Percentiles rank a stretch among this genome's conserved stretches.
Evolutionary conservation across 2,888 invertebrate species (phyloP).

Genomic region (Leucania comma): DNA sequence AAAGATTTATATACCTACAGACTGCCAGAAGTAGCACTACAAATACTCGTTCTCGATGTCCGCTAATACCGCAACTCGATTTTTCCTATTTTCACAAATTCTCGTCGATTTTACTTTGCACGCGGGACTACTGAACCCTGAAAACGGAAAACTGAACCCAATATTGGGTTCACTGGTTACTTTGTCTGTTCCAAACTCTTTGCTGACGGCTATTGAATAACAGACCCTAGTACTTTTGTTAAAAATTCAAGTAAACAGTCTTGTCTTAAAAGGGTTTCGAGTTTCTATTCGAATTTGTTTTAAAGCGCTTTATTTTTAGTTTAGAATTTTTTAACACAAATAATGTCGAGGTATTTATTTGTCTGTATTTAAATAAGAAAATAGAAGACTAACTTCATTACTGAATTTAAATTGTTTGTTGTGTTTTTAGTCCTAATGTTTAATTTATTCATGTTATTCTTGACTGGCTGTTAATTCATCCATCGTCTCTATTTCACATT

Average conservation of each 20-base stretch:
- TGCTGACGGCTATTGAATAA: constrained; percentile 57
- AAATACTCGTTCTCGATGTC: constrained; percentile 40
- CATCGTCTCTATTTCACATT: neutral
- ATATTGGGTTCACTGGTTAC: constrained; percentile 61
- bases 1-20: constrained; percentile 40
- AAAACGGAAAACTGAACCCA: constrained; percentile 51
- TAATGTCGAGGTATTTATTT: neutral
- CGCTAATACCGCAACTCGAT: constrained; percentile 14
- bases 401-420: constrained; percentile 4
- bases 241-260: constrained; percentile 67
- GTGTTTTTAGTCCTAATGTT: constrained; percentile 1
- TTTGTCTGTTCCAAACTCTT: constrained; percentile 66
- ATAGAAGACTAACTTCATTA: neutral
- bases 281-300: constrained; percentile 34
- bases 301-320: constrained; percentile 8
- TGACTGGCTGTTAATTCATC: neutral
- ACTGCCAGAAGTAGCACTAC: constrained; percentile 34
- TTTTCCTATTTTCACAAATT: constrained; percentile 33
- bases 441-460: constrained; percentile 6
- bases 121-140: constrained; percentile 36
- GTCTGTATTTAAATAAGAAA: constrained; percentile 7
- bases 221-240: constrained; percentile 61
- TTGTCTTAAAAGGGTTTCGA: constrained; percentile 52
- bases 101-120: constrained; percentile 34
- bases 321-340: constrained; percentile 7